Conservation (phyloP, 2,797 vertebrate genomes). For the Anolis apletophallus region DNA sequence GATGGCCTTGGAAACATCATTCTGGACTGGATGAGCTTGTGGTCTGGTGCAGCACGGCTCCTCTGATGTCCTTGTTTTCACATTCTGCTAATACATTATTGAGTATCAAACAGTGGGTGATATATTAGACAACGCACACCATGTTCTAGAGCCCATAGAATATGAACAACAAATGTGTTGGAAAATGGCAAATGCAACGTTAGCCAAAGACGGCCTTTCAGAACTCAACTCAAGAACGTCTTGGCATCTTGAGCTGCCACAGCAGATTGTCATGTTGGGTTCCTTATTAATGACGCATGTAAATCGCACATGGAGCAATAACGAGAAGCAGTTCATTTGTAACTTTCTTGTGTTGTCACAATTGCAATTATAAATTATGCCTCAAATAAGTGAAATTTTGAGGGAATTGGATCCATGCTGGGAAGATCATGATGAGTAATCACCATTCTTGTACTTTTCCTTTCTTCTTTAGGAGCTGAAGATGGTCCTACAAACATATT, state of each 20-base stretch:
- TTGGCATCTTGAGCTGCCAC: slow-evolving; percentile 5
- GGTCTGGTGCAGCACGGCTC: not conserved
- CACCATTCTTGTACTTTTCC: slow-evolving; percentile 36
- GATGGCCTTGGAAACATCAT: not conserved
- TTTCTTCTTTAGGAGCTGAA: slow-evolving; percentile 20
- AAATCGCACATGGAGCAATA: slow-evolving; percentile 57
- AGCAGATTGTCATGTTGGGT: slow-evolving; percentile 48
- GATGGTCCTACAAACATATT: slow-evolving; percentile 19
- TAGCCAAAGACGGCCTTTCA: slow-evolving; percentile 39
- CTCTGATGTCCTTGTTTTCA: not conserved
- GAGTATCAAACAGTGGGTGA: not conserved
- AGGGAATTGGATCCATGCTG: slow-evolving; percentile 51
- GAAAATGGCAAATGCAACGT: slow-evolving; percentile 44
- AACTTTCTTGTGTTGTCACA: slow-evolving; percentile 48
- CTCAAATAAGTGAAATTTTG: slow-evolving; percentile 47
- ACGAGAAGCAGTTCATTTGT: slow-evolving; percentile 59
- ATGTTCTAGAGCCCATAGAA: not conserved
- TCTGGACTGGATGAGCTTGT: not conserved
- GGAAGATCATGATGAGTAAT: slow-evolving; percentile 18
- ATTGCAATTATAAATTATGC: slow-evolving; percentile 42
- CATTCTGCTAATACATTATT: not conserved
- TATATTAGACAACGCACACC: not conserved
- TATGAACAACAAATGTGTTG: slow-evolving; percentile 18
- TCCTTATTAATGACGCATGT: slow-evolving; percentile 49
- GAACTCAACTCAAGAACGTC: slow-evolving; percentile 53